Evolutionary conservation across 2,797 vertebrate genomes (phyloP), one percentile per base, ranked within the genome.

Genomic region (Delichon dasypus): DNA sequence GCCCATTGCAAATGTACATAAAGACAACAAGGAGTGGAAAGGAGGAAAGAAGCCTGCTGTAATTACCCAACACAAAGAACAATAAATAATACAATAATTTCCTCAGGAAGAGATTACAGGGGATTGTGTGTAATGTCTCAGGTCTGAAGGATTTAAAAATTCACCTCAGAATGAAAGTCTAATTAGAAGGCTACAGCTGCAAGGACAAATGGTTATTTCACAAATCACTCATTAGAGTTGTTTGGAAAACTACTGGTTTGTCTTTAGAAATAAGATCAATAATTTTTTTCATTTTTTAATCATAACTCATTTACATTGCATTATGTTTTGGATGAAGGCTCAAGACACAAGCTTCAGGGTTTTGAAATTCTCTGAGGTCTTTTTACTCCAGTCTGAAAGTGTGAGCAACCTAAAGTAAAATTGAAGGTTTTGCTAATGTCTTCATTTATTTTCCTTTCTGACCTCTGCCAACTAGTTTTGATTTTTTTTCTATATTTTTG

Each of bases 41-140:
- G 53, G 34, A 79, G 64, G 64, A 87, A 94, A 84, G 68, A 92
- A 91, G 29, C 34, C 80, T 76, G 32, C 62, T 80, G 64, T 85
- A 91, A 94, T 96, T 88, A 82, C n/a, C 36, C 34, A 32, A 38
- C 53, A 84, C 64, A 67, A 75, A 75, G 67, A 67, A 25, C 27
- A 76, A 51, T 61, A 86, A 91, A 90, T 74, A 84, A 90, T 58
- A 55, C 30, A 84, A 78, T 85, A 6, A 81, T 90, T 93, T 96
- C 83, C 90, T 79, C 74, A 79, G 95, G 95, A 97, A 94, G 77
- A 93, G 88, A 94, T 94, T 97, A 96, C 40, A 72, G 77, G 67
- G 60, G 72, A 82, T 91, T 85, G 47, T 50, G 29, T 71, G 48
- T 75, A 62, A 90, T 25, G 45, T 86, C 72, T 79, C 40, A 34